Evolutionary conservation across 2,797 vertebrate genomes (phyloP).

Genomic region (Hypotaenidia philippensis): DNA sequence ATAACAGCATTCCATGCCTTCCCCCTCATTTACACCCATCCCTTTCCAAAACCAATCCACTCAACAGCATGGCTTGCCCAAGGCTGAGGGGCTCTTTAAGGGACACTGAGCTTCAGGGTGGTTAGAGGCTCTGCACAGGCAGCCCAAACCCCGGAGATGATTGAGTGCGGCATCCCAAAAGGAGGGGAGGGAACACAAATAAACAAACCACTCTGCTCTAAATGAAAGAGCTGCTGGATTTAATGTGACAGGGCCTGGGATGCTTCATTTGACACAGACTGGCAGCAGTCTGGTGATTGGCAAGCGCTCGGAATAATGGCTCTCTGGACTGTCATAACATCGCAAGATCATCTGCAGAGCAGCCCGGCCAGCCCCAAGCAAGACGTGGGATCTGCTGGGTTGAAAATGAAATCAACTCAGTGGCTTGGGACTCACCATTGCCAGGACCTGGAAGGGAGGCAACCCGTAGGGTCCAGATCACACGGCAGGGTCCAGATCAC

Average conservation of each 20-base stretch:
- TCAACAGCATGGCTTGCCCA: rapidly evolving
- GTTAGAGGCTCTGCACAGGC: background rate
- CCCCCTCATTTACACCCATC: background rate
- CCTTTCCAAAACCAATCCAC: background rate
- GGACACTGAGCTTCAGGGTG: background rate
- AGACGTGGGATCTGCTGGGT: slow-evolving; percentile 3
- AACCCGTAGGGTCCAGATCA: background rate
- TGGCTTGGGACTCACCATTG: rapidly evolving
- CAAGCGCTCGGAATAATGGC: slow-evolving; percentile 33
- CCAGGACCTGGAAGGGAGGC: background rate
- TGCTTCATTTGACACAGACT: slow-evolving; percentile 76
- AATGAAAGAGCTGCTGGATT: slow-evolving; percentile 72
- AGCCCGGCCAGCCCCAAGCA: slow-evolving; percentile 18
- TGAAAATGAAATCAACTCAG: background rate
- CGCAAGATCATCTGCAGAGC: slow-evolving; percentile 57
- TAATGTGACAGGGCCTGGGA: slow-evolving; percentile 72
- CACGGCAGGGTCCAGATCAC: background rate
- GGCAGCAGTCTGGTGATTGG: slow-evolving; percentile 75
- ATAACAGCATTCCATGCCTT: background rate
- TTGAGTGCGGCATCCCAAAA: slow-evolving; percentile 42
- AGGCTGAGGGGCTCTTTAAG: background rate
- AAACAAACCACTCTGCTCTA: slow-evolving; percentile 55
- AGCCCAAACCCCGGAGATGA: background rate
- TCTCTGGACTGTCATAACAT: slow-evolving; percentile 66
- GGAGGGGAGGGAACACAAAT: slow-evolving; percentile 17